Base-by-base conservation (phyloP, 37 sponge, comb jelly and placozoan genomes). In the Halichondria panicea region DNA sequence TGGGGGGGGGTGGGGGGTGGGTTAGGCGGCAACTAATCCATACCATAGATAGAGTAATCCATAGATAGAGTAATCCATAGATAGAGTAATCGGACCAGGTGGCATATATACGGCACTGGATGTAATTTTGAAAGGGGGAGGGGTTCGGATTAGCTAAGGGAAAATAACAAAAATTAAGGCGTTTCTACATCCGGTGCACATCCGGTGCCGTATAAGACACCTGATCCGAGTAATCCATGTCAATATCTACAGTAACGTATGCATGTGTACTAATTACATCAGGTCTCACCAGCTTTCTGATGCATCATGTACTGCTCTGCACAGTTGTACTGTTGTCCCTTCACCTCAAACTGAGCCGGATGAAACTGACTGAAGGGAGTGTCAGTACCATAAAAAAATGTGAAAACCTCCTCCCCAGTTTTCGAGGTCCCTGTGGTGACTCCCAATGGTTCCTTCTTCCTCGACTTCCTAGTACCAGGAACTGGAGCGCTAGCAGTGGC, bases 291-390 rank as follows among this genome's bases (percentile, higher is more conserved):
- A 37, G 95, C 95, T 70, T 94, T 94, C 63, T 70, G 71, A 67
- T 82, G 63, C 95, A 94, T 94, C 95, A 94, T 94, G 72, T 81
- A 94, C 54, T 94, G 95, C 82, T 94, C 95, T 27, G 91, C 91
- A 40, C 91, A 91, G 68, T 57, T 68, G 67, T 77, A 94, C 24
- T 15, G 22, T 1, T 69, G 55, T 15, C 86, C 87, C 18, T 76
- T 78, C 35, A 87, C 88, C 40, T 30, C 42, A 38, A 94, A 94
- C 50, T 70, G 27, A 6, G 82, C 83, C 0, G 78, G 75, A 70
- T 94, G 75, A 65, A 76, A 91, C 57, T 94, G 95, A 66, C 95
- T 94, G 70, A 94, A 91, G 32, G 90, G 87, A 27, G 88, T 73
- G 18, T 74, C 41, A 2, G 78, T 55, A 4, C 66, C 74, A 30